Evolutionary conservation across 2,113 vertebrate genomes (phyloP), one percentile per base, ranked within the genome.

Genomic region (Condylura cristata): DNA sequence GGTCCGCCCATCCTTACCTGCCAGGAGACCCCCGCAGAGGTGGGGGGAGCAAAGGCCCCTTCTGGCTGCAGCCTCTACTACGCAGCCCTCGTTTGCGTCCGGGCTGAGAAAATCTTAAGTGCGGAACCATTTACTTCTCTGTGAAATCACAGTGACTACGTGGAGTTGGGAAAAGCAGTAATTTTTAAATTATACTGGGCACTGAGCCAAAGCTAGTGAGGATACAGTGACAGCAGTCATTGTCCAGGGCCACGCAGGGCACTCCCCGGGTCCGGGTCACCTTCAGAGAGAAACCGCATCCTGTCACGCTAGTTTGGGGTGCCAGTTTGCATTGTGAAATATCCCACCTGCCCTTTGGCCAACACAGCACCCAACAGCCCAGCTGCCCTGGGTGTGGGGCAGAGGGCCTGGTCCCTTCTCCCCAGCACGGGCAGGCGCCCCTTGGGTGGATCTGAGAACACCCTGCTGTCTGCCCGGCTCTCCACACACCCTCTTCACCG

Each of bases 81-180:
- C 44, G 87, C n/a, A 78, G 44, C 48, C 83, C 58, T 71, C 12
- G 5, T 61, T 44, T 46, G 37, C 76, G 82, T 88, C 58, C 14
- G 86, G 94, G 85, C 48, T 96, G 89, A 97, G 86, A 98, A 96
- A 97, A 97, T 94, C 86, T 81, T 58, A 90, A 89, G 83, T 95
- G 93, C 92, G 51, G 80, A 95, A 56, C 96, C 86, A 78, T 95
- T 97, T 80, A 88, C 78, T 97, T 97, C 96, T 94, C 81, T 91
- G 95, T 97, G 96, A 97, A 97, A 96, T 63, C 86, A 83, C 48
- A 92, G 94, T 22, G 93, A 95, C 79, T 93, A 96, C 94, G 34
- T 13, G 76, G 91, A 86, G 83, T 2, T 79, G 68, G 80, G 94
- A 96, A 94, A 96, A 9, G 6, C 92, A 97, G n/a, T 39, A 94